Base-by-base conservation (phyloP, 1,140 invertebrate species). In the Cephus cinctus region DNA sequence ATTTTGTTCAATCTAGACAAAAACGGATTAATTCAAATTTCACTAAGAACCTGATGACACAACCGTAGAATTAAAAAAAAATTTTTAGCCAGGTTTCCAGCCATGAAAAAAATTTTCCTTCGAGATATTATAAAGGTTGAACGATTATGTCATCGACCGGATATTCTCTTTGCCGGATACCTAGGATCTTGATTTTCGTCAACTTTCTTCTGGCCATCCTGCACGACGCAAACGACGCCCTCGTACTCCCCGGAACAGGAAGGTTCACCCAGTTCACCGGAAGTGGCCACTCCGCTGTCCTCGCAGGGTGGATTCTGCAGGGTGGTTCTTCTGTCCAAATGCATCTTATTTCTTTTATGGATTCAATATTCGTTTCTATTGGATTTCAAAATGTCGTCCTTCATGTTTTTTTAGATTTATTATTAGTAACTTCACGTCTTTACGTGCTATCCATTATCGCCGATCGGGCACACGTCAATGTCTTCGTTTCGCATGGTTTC, bases 241-340 rank as follows among this genome's bases (percentile, higher is more conserved):
- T 67, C 59, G 35, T 51, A 66, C 19, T 65, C 63, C 1, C 52
- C 66, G 6, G 52, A 65, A 41, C 57, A 66, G 3, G 59, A 66
- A 23, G 51, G 51, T 44, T 69, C 66, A 11, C 56, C 64, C 6
- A 56, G 39, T 21, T 68, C 67, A 19, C 62, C 67, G 44, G 59
- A 69, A 56, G 54, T 61, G 9, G 61, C 61, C 16, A 69, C 46
- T 2, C 68, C 68, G 35, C 67, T 69, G 21, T 71, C 68, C 18
- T 71, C 68, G 40, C 38, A 65, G 40, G 16, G 44, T 14, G 57
- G 59, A 52, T 51, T 57, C 18, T 50, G 25, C 21, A 36, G 15
- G 8, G 34, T 43, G 3, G 32, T 36, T 34, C 34, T 52, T 30
- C 34, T 32, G 39, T 34, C 35, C 3, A 18, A 36, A 18, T 15